phyloP scores from a whole-genome alignment of 2,888 invertebrate genomes.

The Leptura quadrifasciata region DNA sequence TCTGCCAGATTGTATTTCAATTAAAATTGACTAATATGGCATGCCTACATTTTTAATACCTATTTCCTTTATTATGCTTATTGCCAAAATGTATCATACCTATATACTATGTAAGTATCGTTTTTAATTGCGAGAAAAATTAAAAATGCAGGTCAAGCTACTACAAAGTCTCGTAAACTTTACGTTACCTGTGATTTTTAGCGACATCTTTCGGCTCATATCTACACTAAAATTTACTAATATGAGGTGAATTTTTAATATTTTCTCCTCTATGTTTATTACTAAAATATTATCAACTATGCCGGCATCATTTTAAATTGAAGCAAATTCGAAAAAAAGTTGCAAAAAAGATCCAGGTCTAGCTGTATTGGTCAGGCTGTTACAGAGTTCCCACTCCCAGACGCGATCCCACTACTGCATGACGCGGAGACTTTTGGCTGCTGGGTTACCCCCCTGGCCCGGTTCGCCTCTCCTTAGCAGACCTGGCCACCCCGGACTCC shows the following conservation, averaged over 20 bases:
- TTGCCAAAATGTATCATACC: too few species aligned
- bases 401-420: too few species aligned
- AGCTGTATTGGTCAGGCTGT: slow-evolving; percentile 84
- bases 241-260: neutral
- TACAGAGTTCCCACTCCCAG: slow-evolving; percentile 95
- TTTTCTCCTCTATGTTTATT: too few species aligned
- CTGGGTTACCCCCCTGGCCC: slow-evolving; percentile 99
- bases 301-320: neutral
- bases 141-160: too few species aligned
- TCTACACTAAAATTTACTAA: neutral
- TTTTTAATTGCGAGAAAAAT: too few species aligned
- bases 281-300: neutral
- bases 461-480: slow-evolving; percentile 97
- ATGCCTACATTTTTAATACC: too few species aligned
- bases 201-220: neutral
- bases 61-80: too few species aligned
- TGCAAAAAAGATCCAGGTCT: slow-evolving; percentile 32
- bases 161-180: too few species aligned
- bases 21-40: too few species aligned
- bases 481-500: slow-evolving; percentile 91
- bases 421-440: slow-evolving; percentile 99
- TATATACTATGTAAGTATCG: too few species aligned
- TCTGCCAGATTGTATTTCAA: too few species aligned
- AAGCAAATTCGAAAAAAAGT: neutral
- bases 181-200: too few species aligned